A percentile compares a stretch with the other conserved stretches of the same genome.
Evolutionary conservation across 2,888 invertebrate species (phyloP).

Genomic region (Cryptophagus acutangulus): DNA sequence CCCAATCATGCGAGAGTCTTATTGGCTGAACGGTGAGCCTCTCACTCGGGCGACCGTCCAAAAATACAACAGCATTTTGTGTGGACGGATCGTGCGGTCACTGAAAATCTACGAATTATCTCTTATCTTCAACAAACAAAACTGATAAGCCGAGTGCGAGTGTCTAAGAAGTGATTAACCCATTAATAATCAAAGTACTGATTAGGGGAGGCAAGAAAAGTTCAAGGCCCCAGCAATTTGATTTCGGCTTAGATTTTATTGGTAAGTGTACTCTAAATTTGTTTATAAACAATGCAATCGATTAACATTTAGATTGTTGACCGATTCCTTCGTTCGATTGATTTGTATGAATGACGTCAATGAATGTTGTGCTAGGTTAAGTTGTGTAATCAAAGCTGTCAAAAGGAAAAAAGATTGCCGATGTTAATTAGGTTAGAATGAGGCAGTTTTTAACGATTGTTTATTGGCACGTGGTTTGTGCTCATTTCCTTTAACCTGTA

Average conservation of each 20-base stretch:
- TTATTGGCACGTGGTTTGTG: too few species aligned
- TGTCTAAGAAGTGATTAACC: slow-evolving; percentile 14
- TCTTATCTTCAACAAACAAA: slow-evolving; percentile 4
- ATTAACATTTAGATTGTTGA: too few species aligned
- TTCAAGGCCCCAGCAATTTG: slow-evolving; percentile 1
- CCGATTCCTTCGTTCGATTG: too few species aligned
- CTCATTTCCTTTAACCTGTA: too few species aligned
- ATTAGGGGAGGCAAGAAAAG: neutral
- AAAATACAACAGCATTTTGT: slow-evolving; percentile 28
- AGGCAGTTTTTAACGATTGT: too few species aligned
- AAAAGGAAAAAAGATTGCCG: too few species aligned
- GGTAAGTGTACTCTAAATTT: slow-evolving; percentile 10
- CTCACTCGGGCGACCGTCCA: slow-evolving; percentile 16
- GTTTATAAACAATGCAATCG: too few species aligned
- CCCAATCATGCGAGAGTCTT: slow-evolving; percentile 11
- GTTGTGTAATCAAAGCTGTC: too few species aligned
- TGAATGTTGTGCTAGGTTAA: too few species aligned
- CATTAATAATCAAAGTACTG: slow-evolving; percentile 13
- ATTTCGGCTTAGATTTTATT: too few species aligned
- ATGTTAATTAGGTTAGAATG: too few species aligned
- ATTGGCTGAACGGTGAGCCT: slow-evolving; percentile 18
- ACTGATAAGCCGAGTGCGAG: slow-evolving; percentile 14
- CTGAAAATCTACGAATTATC: neutral
- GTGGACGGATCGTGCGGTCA: slow-evolving; percentile 11
- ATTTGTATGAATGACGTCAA: too few species aligned